A percentile compares a stretch with the other conserved stretches of the same genome.
Evolutionary conservation across 2,888 invertebrate genomes (phyloP).

Genomic region (Spisula subtruncata): DNA sequence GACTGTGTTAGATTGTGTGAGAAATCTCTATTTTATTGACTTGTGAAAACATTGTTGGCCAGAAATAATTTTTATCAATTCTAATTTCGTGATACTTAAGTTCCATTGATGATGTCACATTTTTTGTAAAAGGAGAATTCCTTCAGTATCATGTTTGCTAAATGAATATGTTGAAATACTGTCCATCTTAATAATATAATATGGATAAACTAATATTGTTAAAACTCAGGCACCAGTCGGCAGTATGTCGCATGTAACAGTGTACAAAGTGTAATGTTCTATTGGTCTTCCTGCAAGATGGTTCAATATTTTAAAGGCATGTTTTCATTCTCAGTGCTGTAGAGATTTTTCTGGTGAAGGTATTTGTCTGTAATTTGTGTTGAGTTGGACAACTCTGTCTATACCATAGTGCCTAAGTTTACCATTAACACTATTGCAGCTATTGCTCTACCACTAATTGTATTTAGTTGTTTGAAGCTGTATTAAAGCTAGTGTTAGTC

Average conservation of each 20-base stretch:
- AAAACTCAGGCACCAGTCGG: no score
- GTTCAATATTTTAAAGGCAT: not conserved
- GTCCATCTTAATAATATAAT: no score
- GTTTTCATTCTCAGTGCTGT: not conserved
- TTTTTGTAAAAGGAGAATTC: no score
- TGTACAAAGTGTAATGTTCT: no score
- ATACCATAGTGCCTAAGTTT: not conserved
- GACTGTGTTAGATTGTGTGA: not conserved
- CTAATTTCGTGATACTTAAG: no score
- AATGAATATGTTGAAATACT: no score
- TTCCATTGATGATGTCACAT: no score
- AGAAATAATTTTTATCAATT: not conserved
- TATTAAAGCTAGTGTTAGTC: no score
- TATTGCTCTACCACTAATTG: not conserved
- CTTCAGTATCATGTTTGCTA: no score
- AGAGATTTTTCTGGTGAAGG: not conserved
- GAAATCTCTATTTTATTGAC: conserved; percentile 22
- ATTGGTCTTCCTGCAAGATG: not conserved
- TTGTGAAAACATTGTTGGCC: not conserved
- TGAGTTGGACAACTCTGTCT: not conserved
- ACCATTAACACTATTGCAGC: not conserved
- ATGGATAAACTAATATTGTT: no score
- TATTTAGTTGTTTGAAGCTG: no score
- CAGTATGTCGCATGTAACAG: no score
- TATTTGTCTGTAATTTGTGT: not conserved